phyloP scores from a whole-genome alignment of 2,113 vertebrate genomes.

The Gobius niger region DNA sequence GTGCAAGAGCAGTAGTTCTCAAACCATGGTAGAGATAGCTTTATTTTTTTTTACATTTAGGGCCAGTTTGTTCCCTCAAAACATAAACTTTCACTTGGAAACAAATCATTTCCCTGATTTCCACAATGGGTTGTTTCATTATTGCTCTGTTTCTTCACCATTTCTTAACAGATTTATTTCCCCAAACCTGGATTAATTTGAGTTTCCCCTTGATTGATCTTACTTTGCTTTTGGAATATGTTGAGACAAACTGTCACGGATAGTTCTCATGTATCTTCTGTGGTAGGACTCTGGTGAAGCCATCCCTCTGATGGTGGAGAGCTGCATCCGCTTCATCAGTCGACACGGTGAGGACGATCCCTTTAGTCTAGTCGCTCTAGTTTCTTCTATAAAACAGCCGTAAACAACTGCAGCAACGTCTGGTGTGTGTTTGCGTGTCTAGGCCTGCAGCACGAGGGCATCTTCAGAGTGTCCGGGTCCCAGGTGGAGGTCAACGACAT shows the following conservation, averaged over 20 bases:
- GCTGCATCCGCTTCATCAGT: slow-evolving; percentile 98
- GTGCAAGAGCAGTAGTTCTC: no score
- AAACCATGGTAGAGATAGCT: no score
- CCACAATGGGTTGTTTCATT: neutral
- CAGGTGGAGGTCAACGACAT: slow-evolving; percentile 99
- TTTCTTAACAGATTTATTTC: no score
- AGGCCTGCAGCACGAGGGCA: slow-evolving; percentile 96
- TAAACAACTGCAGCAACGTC: neutral
- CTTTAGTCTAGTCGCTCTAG: slow-evolving; percentile 31
- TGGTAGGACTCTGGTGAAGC: slow-evolving; percentile 87
- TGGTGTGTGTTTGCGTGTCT: neutral
- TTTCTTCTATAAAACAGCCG: slow-evolving; percentile 1
- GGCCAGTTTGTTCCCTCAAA: no score
- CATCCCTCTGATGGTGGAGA: slow-evolving; percentile 96
- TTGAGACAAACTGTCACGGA: neutral
- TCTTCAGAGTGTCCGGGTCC: slow-evolving; percentile 96
- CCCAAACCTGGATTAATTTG: no score
- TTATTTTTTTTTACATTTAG: no score
- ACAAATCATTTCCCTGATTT: no score
- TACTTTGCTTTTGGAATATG: no score
- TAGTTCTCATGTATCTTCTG: neutral
- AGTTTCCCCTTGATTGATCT: no score
- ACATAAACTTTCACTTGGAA: no score
- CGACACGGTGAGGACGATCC: slow-evolving; percentile 85
- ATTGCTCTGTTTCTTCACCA: neutral